phyloP scores from a whole-genome alignment of 2,113 vertebrate species.

The Amblyornis subalaris region DNA sequence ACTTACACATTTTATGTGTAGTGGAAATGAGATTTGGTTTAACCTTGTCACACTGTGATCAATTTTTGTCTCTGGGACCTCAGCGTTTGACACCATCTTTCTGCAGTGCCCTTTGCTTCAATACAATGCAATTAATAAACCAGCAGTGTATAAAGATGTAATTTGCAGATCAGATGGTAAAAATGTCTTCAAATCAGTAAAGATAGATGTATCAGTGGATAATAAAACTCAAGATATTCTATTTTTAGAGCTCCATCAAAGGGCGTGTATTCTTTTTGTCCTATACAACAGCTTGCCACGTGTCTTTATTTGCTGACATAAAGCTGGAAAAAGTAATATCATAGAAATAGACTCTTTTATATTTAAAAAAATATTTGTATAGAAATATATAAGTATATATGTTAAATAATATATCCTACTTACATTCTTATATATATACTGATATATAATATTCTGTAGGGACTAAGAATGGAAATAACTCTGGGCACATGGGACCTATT shows the following conservation, averaged over 20 bases:
- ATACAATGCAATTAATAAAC: constrained; percentile 27
- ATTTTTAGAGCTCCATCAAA: background rate
- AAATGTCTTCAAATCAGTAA: background rate
- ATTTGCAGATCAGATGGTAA: background rate
- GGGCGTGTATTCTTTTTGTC: background rate
- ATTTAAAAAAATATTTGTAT: background rate
- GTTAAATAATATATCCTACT: no score
- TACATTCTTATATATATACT: no score
- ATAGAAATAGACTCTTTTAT: background rate
- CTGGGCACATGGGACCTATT: background rate
- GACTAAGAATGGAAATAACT: background rate
- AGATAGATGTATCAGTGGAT: background rate
- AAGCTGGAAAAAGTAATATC: background rate
- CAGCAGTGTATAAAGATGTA: background rate
- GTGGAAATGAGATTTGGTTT: background rate
- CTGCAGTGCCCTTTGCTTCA: background rate
- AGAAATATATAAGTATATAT: background rate
- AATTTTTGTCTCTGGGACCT: background rate
- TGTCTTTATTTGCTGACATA: background rate
- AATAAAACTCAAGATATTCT: background rate
- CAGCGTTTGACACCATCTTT: background rate
- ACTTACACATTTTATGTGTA: background rate
- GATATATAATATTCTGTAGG: background rate
- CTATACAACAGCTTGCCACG: background rate
- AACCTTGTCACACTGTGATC: background rate